Base-by-base conservation (phyloP, 2,888 invertebrate genomes). In the Linyphia triangularis region DNA sequence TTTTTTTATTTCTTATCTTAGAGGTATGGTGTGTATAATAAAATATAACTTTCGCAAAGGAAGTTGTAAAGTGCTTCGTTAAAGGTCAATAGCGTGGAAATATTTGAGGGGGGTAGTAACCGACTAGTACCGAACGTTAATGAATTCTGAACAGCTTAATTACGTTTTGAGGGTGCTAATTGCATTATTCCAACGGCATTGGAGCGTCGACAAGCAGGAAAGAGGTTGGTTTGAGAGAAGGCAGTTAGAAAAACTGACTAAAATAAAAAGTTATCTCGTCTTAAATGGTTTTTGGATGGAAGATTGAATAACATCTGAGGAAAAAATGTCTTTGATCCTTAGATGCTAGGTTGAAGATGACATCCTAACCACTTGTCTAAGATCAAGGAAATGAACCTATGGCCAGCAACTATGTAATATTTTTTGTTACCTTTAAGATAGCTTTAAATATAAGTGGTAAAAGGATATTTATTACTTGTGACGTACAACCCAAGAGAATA, bases 101-200 rank as follows among this genome's bases (percentile, higher is more conserved):
- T 69, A 59, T 73, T 81, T 59, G 26, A 59, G 16, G 24, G 30
- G 37, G 59, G 33, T 57, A 33, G 16, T 37, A 61, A 57, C 70
- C 67, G 30, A 28, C 67, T 33, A 28, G 69, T 37, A 63, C 37
- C 33, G 16, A 70, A 65, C 81, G 79, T 40, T 86, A 86, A 86
- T 86, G 86, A 86, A 79, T 81, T 81, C 79, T 81, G 86, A 86
- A 72, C 57, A 24, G 57, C 81, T 73, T 86, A 81, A 86, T 81
- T 86, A 75, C 73, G 72, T 86, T 86, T 73, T 40, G 73, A 57
- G 67, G 81, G 81, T 81, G 86, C 73, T 86, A 86, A 86, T 86
- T 86, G 79, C 65, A 81, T 86, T 86, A 86, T 33, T 28, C 63
- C 26, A 40, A 26, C 33, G 9, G 33, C 13, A 40, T 19, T 65